Conservation (phyloP, 2,113 vertebrate species). For the Nothobranchius kuhntae region DNA sequence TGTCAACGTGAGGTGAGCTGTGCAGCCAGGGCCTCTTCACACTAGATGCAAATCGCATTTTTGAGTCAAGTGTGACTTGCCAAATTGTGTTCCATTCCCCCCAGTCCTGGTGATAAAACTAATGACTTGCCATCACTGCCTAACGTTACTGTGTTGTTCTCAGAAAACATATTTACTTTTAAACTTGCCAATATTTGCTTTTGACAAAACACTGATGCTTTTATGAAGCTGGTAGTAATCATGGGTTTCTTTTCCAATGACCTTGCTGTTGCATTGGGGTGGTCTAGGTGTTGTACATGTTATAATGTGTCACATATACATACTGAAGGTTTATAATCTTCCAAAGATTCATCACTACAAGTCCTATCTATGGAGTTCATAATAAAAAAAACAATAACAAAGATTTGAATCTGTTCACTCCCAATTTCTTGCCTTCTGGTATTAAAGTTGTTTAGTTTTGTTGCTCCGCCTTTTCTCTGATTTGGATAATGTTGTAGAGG, state of each 20-base stretch:
- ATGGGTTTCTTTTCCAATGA: constrained; percentile 65
- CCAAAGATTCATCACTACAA: constrained; percentile 31
- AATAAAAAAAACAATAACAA: too few species aligned
- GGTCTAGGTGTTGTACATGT: background rate
- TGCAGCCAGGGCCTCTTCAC: constrained; percentile 50
- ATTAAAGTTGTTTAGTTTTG: too few species aligned
- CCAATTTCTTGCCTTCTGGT: too few species aligned
- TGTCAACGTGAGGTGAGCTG: constrained; percentile 47
- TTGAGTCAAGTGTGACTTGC: constrained; percentile 42
- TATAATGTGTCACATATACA: constrained; percentile 53
- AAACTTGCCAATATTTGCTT: constrained; percentile 43
- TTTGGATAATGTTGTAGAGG: too few species aligned
- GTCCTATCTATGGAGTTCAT: constrained; percentile 7
- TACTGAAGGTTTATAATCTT: constrained; percentile 49
- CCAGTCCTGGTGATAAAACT: constrained; percentile 51
- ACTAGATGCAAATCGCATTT: constrained; percentile 45
- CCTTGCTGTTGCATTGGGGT: constrained; percentile 34
- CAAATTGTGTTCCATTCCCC: constrained; percentile 45
- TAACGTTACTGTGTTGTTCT: constrained; percentile 52
- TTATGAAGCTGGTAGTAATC: constrained; percentile 42
- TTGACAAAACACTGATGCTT: constrained; percentile 41
- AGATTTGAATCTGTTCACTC: too few species aligned
- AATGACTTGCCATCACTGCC: constrained; percentile 60
- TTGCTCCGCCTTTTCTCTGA: too few species aligned
- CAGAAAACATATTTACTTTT: constrained; percentile 48